A percentile compares a stretch with the other conserved stretches of the same genome.
Evolutionary conservation across 2,888 invertebrate species (phyloP).

Genomic region (Catocala nupta): DNA sequence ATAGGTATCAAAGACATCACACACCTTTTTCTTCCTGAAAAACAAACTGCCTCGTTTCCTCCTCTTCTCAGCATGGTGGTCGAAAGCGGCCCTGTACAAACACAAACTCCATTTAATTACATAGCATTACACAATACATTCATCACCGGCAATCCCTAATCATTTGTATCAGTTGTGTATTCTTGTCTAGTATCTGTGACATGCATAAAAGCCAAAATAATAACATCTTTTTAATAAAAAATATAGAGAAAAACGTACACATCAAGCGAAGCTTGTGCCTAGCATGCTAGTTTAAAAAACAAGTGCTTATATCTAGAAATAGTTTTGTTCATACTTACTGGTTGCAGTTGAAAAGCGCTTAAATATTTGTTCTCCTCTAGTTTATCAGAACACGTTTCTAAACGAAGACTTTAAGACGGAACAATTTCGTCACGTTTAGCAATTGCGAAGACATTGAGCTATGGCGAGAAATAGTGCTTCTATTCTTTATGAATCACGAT

Average conservation of each 20-base stretch:
- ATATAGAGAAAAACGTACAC: conserved; percentile 49
- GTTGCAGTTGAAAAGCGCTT: too few relatives aligned
- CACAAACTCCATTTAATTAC: conserved; percentile 27
- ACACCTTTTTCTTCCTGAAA: conserved; percentile 95
- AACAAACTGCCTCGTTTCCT: conserved; percentile 96
- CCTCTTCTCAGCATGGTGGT: conserved; percentile 94
- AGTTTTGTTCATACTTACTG: conserved; percentile 29
- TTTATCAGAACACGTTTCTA: too few relatives aligned
- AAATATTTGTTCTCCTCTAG: too few relatives aligned
- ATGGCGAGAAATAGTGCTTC: too few relatives aligned
- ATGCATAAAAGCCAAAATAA: conserved; percentile 47
- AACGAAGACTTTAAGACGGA: too few relatives aligned
- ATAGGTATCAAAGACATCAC: background rate
- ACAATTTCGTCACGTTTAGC: too few relatives aligned
- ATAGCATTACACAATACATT: background rate
- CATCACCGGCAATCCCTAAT: background rate
- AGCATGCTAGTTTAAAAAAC: conserved; percentile 54
- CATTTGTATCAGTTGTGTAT: conserved; percentile 23
- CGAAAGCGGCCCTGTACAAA: conserved; percentile 86
- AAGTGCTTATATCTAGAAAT: conserved; percentile 14
- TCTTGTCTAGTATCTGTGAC: conserved; percentile 29
- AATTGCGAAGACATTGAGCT: too few relatives aligned
- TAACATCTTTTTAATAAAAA: conserved; percentile 36
- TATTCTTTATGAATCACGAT: too few relatives aligned
- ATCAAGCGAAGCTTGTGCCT: conserved; percentile 64